Evolutionary conservation across 2,888 invertebrate species (phyloP).

Genomic region (Phrixothrix hirtus): DNA sequence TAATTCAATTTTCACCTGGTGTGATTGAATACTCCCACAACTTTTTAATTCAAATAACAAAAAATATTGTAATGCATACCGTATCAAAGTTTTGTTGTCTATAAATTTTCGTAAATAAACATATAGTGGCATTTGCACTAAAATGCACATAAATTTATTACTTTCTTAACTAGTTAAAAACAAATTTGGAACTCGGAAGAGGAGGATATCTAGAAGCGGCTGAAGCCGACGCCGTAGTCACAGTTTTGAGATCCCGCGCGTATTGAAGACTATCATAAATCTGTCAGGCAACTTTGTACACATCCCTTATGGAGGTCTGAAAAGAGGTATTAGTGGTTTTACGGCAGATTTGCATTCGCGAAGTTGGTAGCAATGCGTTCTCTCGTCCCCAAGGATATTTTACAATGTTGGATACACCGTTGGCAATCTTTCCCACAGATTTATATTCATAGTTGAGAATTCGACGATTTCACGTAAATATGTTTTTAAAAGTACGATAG

Average conservation of each 20-base stretch:
- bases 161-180: slow-evolving; percentile 27
- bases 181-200: slow-evolving; percentile 21
- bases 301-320: slow-evolving; percentile 45
- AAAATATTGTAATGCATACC: neutral
- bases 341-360: slow-evolving; percentile 53
- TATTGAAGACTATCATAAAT: slow-evolving; percentile 50
- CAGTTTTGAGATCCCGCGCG: slow-evolving; percentile 28
- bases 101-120: slow-evolving; percentile 18
- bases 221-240: slow-evolving; percentile 14
- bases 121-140: slow-evolving; percentile 12
- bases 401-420: slow-evolving; percentile 45
- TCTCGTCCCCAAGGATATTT: slow-evolving; percentile 46
- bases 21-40: too few species aligned
- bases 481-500: too few species aligned
- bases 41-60: too few species aligned
- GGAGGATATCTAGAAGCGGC: slow-evolving; percentile 4
- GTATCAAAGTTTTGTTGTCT: slow-evolving; percentile 2
- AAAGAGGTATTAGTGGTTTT: slow-evolving; percentile 52
- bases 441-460: slow-evolving; percentile 40
- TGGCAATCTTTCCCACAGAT: slow-evolving; percentile 40
- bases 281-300: slow-evolving; percentile 48
- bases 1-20: neutral
- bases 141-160: slow-evolving; percentile 23
- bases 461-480: slow-evolving; percentile 5
- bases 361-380: slow-evolving; percentile 51